Base-by-base conservation (phyloP, 2,797 vertebrate species). In the Smutsia gigantea region DNA sequence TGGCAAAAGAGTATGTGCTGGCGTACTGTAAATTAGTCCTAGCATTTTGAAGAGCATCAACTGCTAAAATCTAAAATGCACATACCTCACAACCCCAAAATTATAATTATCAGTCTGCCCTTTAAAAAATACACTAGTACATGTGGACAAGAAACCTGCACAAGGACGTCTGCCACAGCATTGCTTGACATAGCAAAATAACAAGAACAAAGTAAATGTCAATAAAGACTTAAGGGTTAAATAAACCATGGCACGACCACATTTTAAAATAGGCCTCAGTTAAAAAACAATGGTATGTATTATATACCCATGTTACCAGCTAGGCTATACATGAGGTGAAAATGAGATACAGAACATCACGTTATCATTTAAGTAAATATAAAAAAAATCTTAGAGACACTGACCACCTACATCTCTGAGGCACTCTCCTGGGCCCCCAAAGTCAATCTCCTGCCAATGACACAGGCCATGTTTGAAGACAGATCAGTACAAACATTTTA, bases 171-270 rank as follows among this genome's bases (percentile, higher is more conserved):
- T 18, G 59, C 23, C 51, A 53, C 2, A 68, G 39, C 31, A 83
- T 27, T 87, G 69, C 74, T 53, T 94, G n/a, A 94, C 94, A 79
- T 6, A 92, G 34, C 19, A 94, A 95, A 94, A 63, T 15, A 71
- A 3, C 64, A 96, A 29, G 12, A 95, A 34, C 39, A 90, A 79
- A 93, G 4, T 84, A 12, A 84, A 66, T 71, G 8, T 42, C n/a
- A 46, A 71, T 69, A 39, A 93, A 82, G 88, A 86, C 7, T 17
- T 9, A 92, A 63, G 6, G 9, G 49, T 55, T 93, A 55, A 90
- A 96, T 75, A 89, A 95, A 34, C 4, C 23, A 68, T 4, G 1
- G 14, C 51, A 95, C 4, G 92, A 59, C 25, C n/a, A 94, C 19
- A 74, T 7, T 42, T 63, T n/a, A 66, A 46, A 93, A 61, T 0